Conservation (phyloP, 2,797 vertebrate species). For the Cynodonichthys magdalenae region DNA sequence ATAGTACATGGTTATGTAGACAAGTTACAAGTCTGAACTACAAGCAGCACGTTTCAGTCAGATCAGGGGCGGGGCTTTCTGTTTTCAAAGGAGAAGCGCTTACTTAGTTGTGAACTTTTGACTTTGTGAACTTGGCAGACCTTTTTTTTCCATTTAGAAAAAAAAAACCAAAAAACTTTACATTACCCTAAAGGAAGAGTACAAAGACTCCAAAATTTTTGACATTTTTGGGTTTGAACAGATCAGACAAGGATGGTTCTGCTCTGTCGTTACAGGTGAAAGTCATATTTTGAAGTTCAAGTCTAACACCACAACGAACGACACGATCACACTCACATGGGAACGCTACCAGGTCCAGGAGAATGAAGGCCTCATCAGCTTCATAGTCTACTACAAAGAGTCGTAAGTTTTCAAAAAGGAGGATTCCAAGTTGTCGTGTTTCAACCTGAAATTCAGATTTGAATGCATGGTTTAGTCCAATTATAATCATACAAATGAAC, state of each 20-base stretch:
- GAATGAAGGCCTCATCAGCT: conserved; percentile 93
- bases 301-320: conserved; percentile 88
- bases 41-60: neutral
- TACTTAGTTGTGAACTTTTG: neutral
- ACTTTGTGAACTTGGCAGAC: neutral
- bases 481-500: too few species aligned
- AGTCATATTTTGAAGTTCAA: conserved; percentile 91
- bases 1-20: neutral
- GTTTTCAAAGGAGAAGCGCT: neutral
- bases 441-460: too few species aligned
- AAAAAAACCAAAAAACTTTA: neutral
- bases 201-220: neutral
- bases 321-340: conserved; percentile 90
- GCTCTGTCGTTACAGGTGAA: conserved; percentile 83
- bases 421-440: too few species aligned
- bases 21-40: neutral
- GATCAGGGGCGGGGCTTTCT: too few species aligned
- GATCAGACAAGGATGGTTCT: conserved; percentile 21
- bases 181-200: neutral
- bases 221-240: neutral
- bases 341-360: conserved; percentile 90
- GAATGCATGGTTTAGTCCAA: too few species aligned
- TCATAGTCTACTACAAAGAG: conserved; percentile 98
- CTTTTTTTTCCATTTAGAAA: neutral
- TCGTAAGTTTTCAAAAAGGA: conserved; percentile 85